Evolutionary conservation across 2,113 vertebrate genomes (phyloP).

Genomic region (Tychaedon coryphoeus): DNA sequence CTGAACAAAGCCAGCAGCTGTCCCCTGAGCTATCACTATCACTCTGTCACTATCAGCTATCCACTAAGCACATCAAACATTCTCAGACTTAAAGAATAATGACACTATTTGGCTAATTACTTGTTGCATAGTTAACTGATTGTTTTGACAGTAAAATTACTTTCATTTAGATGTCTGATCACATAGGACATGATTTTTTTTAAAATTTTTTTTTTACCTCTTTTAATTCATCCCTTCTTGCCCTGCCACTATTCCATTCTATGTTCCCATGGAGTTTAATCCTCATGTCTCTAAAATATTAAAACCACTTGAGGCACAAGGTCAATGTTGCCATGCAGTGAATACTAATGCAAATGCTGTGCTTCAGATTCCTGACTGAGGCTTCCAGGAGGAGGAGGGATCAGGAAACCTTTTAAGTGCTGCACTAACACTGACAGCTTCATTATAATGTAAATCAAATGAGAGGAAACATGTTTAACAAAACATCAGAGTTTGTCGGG

Average conservation of each 20-base stretch:
- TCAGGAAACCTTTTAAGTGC: not conserved
- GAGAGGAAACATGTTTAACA: not conserved
- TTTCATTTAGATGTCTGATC: not conserved
- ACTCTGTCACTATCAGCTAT: not conserved
- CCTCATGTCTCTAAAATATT: not conserved
- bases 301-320: not conserved
- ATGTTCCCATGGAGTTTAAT: slow-evolving; percentile 48
- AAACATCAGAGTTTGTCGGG: not conserved
- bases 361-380: not conserved
- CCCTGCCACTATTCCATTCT: not conserved
- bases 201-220: not conserved
- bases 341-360: not conserved
- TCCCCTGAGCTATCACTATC: not conserved
- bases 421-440: not conserved
- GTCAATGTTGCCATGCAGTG: not conserved
- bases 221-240: not conserved
- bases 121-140: not conserved
- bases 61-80: not conserved
- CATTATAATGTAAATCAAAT: not conserved
- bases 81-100: not conserved
- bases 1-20: not conserved
- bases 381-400: not conserved
- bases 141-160: not conserved
- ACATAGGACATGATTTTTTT: not conserved
- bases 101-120: not conserved